Percentiles rank a stretch among this genome's conserved stretches.
Evolutionary conservation across 2,888 invertebrate genomes (phyloP).

Genomic region (Idaea biselata): DNA sequence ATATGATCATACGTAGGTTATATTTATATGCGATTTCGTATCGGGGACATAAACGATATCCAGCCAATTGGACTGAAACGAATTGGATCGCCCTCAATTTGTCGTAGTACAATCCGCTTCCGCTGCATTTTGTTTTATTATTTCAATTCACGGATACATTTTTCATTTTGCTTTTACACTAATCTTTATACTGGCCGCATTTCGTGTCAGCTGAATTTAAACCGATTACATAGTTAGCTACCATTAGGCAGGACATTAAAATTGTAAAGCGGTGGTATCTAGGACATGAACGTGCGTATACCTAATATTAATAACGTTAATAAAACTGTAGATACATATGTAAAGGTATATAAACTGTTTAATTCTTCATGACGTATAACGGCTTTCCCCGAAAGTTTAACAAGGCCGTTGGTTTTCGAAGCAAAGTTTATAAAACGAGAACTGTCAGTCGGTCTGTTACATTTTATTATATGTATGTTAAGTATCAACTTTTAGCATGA

Average conservation of each 20-base stretch:
- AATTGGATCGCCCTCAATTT: slow-evolving; percentile 78
- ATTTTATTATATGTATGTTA: slow-evolving; percentile 33
- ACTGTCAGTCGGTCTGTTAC: slow-evolving; percentile 48
- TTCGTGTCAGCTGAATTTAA: slow-evolving; percentile 13
- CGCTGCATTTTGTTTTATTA: slow-evolving; percentile 69
- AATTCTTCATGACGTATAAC: slow-evolving; percentile 56
- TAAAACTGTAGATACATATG: slow-evolving; percentile 12
- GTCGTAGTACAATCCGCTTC: slow-evolving; percentile 64
- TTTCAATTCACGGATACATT: slow-evolving; percentile 45
- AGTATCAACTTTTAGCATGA: slow-evolving; percentile 53
- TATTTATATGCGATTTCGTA: slow-evolving; percentile 53
- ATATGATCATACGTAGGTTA: slow-evolving; percentile 39
- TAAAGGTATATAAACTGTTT: slow-evolving; percentile 13
- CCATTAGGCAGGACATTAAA: neutral
- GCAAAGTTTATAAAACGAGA: slow-evolving; percentile 56
- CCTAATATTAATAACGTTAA: neutral
- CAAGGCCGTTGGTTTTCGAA: slow-evolving; percentile 52
- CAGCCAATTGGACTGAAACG: slow-evolving; percentile 79
- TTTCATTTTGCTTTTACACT: slow-evolving; percentile 39
- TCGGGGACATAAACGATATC: slow-evolving; percentile 73
- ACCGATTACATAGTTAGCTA: neutral
- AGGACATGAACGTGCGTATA: neutral
- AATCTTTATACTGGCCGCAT: slow-evolving; percentile 21
- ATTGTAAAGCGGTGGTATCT: neutral
- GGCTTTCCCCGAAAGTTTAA: slow-evolving; percentile 53